These are phyloP conservation scores for Serrognathus titanus DNA, from an alignment of 2,888 invertebrate genomes.

Conservation along the genomic window DNA sequence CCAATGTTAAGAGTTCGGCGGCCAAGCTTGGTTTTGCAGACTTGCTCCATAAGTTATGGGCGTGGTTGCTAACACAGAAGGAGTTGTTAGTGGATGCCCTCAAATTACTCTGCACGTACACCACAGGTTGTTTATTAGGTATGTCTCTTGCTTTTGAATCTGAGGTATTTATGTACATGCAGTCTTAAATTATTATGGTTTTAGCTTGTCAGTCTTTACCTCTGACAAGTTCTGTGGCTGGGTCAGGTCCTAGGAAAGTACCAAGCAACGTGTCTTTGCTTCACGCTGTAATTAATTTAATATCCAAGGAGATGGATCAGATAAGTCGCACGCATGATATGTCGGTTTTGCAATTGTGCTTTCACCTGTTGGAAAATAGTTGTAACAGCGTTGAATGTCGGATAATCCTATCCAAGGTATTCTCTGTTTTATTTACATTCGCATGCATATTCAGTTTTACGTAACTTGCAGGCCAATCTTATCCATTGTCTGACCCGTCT, in stretches of 20 bases:
- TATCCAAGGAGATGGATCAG: conserved; percentile 53
- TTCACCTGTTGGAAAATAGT: conserved; percentile 54
- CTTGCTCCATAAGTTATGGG: conserved; percentile 63
- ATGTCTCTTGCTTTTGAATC: conserved; percentile 20
- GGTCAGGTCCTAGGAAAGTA: conserved; percentile 52
- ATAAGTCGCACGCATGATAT: conserved; percentile 50
- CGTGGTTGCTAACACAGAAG: conserved; percentile 62
- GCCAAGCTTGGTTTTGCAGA: conserved; percentile 57
- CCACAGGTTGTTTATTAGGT: conserved; percentile 62
- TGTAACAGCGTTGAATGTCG: conserved; percentile 60
- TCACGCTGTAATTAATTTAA: conserved; percentile 50
- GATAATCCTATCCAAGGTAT: conserved; percentile 59
- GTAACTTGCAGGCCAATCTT: conserved; percentile 49
- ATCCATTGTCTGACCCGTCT: conserved; percentile 50
- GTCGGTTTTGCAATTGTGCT: conserved; percentile 48
- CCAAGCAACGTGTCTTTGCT: conserved; percentile 53
- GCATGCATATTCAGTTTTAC: not conserved
- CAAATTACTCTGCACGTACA: conserved; percentile 60
- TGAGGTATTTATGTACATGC: not conserved
- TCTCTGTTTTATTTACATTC: not conserved
- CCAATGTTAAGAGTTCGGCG: conserved; percentile 54
- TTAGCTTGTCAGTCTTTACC: conserved; percentile 54
- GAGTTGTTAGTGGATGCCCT: conserved; percentile 54
- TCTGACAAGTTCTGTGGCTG: conserved; percentile 52
- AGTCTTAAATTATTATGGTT: not conserved